A percentile compares a stretch with the other conserved stretches of the same genome.
Evolutionary conservation across 2,797 vertebrate species (phyloP).

Genomic region (Cryptoprocta ferox): DNA sequence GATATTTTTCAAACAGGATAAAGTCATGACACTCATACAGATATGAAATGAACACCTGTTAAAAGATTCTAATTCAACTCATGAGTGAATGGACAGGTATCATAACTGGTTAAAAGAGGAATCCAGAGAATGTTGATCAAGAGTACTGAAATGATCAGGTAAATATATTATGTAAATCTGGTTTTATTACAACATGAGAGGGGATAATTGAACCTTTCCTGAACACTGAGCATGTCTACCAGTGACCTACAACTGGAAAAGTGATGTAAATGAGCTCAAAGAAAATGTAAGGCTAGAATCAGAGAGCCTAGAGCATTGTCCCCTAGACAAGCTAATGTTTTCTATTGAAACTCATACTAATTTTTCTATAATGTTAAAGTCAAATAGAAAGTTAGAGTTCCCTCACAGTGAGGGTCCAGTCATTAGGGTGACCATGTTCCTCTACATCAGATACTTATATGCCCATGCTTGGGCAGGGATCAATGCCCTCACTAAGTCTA

Average conservation of each 20-base stretch:
- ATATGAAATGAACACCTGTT: neutral
- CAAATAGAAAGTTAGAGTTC: neutral
- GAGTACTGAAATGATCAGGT: neutral
- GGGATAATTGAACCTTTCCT: neutral
- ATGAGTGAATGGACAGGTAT: neutral
- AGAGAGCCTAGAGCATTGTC: neutral
- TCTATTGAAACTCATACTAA: neutral
- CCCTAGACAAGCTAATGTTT: neutral
- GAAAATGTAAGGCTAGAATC: neutral
- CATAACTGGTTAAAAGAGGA: neutral
- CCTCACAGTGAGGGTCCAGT: neutral
- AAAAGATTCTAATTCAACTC: neutral
- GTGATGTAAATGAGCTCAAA: neutral
- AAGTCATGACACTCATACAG: neutral
- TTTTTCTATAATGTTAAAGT: neutral
- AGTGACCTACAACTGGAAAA: neutral
- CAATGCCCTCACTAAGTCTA: neutral
- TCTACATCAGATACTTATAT: neutral
- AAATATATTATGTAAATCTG: neutral
- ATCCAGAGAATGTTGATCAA: conserved; percentile 16
- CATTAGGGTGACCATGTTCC: neutral
- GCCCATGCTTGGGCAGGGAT: neutral
- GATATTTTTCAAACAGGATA: neutral
- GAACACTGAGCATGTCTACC: neutral
- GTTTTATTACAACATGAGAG: neutral